Conservation (phyloP, 2,113 vertebrate genomes). For the Saguinus imperator region DNA sequence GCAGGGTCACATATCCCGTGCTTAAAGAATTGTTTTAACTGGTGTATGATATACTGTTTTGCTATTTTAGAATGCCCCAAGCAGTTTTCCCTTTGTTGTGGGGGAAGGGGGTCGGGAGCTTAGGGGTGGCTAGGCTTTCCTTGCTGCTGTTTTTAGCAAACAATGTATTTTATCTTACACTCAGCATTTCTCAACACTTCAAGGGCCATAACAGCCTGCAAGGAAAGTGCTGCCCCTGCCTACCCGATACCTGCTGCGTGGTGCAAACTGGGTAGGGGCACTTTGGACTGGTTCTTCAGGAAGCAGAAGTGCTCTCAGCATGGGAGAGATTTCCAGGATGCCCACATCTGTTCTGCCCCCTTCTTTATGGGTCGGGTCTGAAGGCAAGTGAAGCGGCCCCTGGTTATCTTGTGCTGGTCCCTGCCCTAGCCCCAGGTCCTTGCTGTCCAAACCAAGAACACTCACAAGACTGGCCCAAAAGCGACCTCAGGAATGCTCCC, state of each 20-base stretch:
- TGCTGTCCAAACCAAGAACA: rapidly evolving
- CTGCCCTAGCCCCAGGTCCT: rapidly evolving
- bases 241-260: rapidly evolving
- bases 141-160: no score
- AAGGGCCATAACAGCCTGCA: rapidly evolving
- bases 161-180: no score
- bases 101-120: no score
- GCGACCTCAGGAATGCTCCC: no score
- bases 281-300: not conserved
- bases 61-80: no score
- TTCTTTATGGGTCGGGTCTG: not conserved
- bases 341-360: rapidly evolving
- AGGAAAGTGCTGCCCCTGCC: no score
- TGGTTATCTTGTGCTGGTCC: rapidly evolving
- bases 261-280: rapidly evolving
- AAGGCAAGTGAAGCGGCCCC: not conserved
- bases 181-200: no score
- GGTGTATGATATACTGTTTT: no score
- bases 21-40: no score
- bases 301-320: rapidly evolving
- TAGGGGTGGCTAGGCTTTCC: no score
- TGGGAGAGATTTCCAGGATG: not conserved
- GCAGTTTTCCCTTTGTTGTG: no score
- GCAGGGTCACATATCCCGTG: no score
- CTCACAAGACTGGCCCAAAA: rapidly evolving